A percentile compares a stretch with the other conserved stretches of the same genome.
phyloP scores from a whole-genome alignment of 2,888 invertebrate genomes.

The Charanyca ferruginea region DNA sequence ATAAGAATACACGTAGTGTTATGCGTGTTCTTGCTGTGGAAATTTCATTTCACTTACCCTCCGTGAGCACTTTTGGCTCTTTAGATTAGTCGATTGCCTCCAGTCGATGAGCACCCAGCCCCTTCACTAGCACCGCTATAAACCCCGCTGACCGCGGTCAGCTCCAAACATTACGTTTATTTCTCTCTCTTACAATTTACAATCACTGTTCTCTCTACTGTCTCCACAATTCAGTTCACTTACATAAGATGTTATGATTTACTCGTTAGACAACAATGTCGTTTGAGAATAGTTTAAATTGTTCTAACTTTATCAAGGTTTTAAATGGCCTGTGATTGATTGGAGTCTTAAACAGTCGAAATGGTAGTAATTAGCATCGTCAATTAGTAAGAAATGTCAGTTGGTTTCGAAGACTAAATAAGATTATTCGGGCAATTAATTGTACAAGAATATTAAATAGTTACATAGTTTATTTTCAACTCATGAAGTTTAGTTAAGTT shows the following conservation, averaged over 20 bases:
- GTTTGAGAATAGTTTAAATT: constrained; percentile 43
- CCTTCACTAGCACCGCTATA: constrained; percentile 40
- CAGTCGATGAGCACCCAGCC: not conserved
- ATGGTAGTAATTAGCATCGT: constrained; percentile 31
- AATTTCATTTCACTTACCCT: too few relatives aligned
- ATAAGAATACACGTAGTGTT: too few relatives aligned
- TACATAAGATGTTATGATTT: constrained; percentile 32
- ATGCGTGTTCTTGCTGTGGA: too few relatives aligned
- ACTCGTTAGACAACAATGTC: constrained; percentile 29
- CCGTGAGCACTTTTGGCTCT: not conserved
- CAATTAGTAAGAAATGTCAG: constrained; percentile 32
- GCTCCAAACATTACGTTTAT: constrained; percentile 36
- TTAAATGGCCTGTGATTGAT: constrained; percentile 46
- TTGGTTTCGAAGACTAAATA: not conserved
- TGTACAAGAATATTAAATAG: not conserved
- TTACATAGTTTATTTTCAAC: too few relatives aligned
- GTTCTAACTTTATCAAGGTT: constrained; percentile 31
- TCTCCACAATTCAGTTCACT: constrained; percentile 4
- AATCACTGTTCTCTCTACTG: not conserved
- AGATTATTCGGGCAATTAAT: not conserved
- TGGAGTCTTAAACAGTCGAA: constrained; percentile 22
- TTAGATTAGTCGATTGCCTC: not conserved
- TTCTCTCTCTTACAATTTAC: constrained; percentile 46
- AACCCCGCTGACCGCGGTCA: constrained; percentile 43
- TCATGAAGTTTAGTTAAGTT: too few relatives aligned